Percentiles rank a stretch among this genome's conserved stretches.
Evolutionary conservation across 2,888 invertebrate genomes (phyloP).

Genomic region (Strigamia crassipes): DNA sequence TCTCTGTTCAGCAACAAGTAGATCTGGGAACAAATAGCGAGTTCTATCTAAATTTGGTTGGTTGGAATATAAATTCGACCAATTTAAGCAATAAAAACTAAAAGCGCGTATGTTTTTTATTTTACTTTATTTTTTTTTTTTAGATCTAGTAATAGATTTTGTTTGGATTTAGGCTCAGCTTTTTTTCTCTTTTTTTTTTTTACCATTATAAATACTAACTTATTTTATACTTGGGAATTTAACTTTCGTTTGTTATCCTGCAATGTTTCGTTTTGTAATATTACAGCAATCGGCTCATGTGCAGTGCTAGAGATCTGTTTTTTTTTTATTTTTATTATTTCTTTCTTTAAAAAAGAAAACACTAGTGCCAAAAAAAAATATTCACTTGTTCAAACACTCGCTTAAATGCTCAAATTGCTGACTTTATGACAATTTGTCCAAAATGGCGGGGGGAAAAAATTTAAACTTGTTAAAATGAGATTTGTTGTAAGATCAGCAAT

Average conservation of each 20-base stretch:
- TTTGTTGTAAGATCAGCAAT: constrained; percentile 26
- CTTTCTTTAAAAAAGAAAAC: neutral
- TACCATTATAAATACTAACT: constrained; percentile 25
- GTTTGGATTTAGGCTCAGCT: constrained; percentile 35
- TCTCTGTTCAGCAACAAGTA: neutral
- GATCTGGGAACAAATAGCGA: constrained; percentile 14
- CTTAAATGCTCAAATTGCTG: constrained; percentile 35
- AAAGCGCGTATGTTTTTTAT: constrained; percentile 1
- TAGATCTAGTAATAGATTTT: neutral
- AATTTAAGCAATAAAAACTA: neutral
- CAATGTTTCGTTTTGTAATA: constrained; percentile 39
- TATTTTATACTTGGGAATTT: constrained; percentile 41
- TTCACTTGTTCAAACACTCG: constrained; percentile 22
- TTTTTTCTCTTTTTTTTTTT: neutral
- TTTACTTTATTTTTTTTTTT: neutral
- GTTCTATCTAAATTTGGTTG: neutral
- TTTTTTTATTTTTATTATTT: too few species aligned
- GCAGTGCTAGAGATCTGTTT: neutral
- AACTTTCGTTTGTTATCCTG: constrained; percentile 33
- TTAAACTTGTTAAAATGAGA: neutral
- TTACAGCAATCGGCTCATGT: constrained; percentile 18
- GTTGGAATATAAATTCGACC: neutral
- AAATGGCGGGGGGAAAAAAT: neutral
- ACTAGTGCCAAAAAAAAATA: constrained; percentile 29
- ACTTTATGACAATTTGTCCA: constrained; percentile 9